These are phyloP conservation scores for Epirrhoe tristata DNA, from an alignment of 2,888 invertebrate species.

Conservation along the genomic window DNA sequence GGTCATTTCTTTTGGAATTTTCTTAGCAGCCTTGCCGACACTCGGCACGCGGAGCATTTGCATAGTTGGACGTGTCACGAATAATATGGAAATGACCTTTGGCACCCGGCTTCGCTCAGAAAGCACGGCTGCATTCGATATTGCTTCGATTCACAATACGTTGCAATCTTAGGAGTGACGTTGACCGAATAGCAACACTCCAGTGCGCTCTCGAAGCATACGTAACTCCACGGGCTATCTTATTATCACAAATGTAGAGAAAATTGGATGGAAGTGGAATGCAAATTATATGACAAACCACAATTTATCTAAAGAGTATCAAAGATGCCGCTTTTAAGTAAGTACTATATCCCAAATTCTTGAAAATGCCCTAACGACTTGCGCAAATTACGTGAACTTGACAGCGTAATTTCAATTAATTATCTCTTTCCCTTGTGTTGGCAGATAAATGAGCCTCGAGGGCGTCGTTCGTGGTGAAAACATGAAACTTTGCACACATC, in stretches of 20 bases:
- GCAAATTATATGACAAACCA: neutral
- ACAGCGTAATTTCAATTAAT: slow-evolving; percentile 77
- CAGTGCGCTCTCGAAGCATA: slow-evolving; percentile 7
- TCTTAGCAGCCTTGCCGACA: slow-evolving; percentile 39
- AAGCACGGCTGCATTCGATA: slow-evolving; percentile 62
- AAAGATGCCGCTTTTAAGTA: slow-evolving; percentile 11
- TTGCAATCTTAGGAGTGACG: slow-evolving; percentile 40
- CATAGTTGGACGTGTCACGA: slow-evolving; percentile 82
- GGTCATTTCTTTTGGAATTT: slow-evolving; percentile 36
- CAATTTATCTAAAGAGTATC: neutral
- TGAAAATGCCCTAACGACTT: slow-evolving; percentile 48
- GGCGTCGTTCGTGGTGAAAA: slow-evolving; percentile 69
- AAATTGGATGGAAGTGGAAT: slow-evolving; percentile 2
- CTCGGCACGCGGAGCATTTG: slow-evolving; percentile 65
- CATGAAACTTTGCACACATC: slow-evolving; percentile 71
- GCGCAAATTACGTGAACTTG: slow-evolving; percentile 59
- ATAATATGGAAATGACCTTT: slow-evolving; percentile 81
- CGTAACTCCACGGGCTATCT: neutral
- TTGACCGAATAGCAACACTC: slow-evolving; percentile 22
- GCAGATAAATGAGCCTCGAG: slow-evolving; percentile 73
- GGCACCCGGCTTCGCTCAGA: slow-evolving; percentile 42
- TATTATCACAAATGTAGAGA: neutral
- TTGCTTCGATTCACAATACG: slow-evolving; percentile 70
- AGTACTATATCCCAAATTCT: slow-evolving; percentile 29
- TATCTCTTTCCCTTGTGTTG: slow-evolving; percentile 68